Percentiles rank a stretch among this genome's conserved stretches.
These are phyloP conservation scores for Perca flavescens DNA, from an alignment of 2,113 vertebrate species.

Conservation along the genomic window DNA sequence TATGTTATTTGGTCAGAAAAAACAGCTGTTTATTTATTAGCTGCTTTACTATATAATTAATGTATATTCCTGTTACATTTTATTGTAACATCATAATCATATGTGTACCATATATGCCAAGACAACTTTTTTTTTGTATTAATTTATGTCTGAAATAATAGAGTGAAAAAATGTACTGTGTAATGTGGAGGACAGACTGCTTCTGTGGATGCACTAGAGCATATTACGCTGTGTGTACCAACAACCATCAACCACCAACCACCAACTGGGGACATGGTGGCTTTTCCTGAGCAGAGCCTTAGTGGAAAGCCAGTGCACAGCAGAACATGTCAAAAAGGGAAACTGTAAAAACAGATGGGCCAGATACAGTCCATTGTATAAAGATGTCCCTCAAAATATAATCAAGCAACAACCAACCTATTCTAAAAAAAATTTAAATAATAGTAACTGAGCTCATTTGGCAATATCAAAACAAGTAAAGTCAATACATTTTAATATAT, in stretches of 20 bases:
- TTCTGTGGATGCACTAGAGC: conserved; percentile 20
- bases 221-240: conserved; percentile 26
- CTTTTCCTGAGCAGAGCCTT: conserved; percentile 34
- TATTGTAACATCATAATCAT: neutral
- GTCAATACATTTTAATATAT: neutral
- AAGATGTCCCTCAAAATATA: neutral
- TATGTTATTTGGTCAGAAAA: neutral
- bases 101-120: neutral
- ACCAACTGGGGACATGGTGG: conserved; percentile 33
- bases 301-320: neutral
- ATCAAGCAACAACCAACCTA: neutral
- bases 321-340: conserved; percentile 32
- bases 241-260: conserved; percentile 27
- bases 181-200: neutral
- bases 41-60: neutral
- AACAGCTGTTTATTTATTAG: neutral
- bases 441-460: neutral
- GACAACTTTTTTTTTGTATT: neutral
- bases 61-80: neutral
- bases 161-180: neutral
- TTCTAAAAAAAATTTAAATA: too few species aligned
- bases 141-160: neutral
- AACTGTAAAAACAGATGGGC: conserved; percentile 40
- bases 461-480: neutral
- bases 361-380: neutral